Percentiles rank a stretch among this genome's conserved stretches.
phyloP scores from a whole-genome alignment of 2,113 vertebrate species.

The Platichthys flesus region DNA sequence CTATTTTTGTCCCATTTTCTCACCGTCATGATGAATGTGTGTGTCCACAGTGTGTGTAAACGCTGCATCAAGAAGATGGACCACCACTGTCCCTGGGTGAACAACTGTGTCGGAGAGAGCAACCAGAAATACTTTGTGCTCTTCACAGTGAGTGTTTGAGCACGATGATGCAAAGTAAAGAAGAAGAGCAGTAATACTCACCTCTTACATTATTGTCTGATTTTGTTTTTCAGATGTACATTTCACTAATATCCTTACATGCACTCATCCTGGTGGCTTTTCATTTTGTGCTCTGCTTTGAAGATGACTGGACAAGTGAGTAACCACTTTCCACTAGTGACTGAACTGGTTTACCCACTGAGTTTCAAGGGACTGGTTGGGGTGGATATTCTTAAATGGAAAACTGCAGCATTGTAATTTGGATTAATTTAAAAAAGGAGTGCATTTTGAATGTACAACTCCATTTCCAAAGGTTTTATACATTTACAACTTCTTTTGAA shows the following conservation, averaged over 20 bases:
- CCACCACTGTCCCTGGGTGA: slow-evolving; percentile 99
- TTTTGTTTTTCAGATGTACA: slow-evolving; percentile 93
- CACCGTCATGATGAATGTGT: not conserved
- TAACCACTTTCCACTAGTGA: slow-evolving; percentile 35
- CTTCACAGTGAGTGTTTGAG: slow-evolving; percentile 92
- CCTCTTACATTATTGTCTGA: slow-evolving; percentile 1
- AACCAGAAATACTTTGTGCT: slow-evolving; percentile 99
- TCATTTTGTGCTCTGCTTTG: slow-evolving; percentile 96
- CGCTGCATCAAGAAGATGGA: slow-evolving; percentile 99
- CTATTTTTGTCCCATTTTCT: slow-evolving; percentile 8
- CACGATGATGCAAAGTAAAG: not conserved
- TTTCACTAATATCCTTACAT: slow-evolving; percentile 96
- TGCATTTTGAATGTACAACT: not conserved
- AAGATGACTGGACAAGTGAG: slow-evolving; percentile 98
- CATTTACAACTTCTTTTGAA: too few species aligned
- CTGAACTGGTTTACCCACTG: not conserved
- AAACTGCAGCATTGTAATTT: not conserved
- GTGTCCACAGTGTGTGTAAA: slow-evolving; percentile 91
- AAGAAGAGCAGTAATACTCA: not conserved
- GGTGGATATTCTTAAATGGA: too few species aligned
- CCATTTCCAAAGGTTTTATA: not conserved
- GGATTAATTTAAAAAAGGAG: too few species aligned
- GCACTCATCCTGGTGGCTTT: slow-evolving; percentile 93
- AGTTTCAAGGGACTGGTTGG: too few species aligned
- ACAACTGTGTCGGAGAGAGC: slow-evolving; percentile 98